Base-by-base conservation (phyloP, 2,797 vertebrate genomes). In the Philypnodon macrostomus region DNA sequence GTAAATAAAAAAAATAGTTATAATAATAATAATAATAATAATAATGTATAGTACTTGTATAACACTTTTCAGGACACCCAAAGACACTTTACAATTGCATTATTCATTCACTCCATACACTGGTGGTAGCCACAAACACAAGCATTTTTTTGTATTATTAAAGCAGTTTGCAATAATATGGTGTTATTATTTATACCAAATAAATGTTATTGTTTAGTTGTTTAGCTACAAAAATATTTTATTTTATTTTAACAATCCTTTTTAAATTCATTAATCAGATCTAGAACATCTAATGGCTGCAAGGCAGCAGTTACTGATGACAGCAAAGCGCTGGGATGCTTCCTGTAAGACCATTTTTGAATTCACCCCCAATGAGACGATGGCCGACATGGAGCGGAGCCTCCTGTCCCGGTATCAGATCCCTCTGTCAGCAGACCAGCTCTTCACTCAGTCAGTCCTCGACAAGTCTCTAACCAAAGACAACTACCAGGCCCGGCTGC, bases 401-500 rank as follows among this genome's bases (percentile, higher is more conserved):
- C 93, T 98, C 70, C 91, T 98, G 59, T 88, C 85, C 70, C 94
- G 96, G 85, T 99, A 98, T 89, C 97, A 98, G 88, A 98, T 99
- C 85, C 97, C 97, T 61, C 89, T 98, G 21, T 98, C 96, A 45
- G 95, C 96, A 34, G 96, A 98, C 87, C 95, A 98, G 90, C 93
- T 98, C n/a, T 98, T 99, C 85, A 98, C 96, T 42, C 96, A 98
- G 86, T 98, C 96, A 5, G 97, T 98, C 57, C 89, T 99, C 89
- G 96, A 98, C 89, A 97, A 96, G 85, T 92, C 91, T 58, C 81
- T 99, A 82, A 98, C 94, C 81, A 93, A 92, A 89, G 90, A 89
- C 66, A 98, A 98, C 87, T 99, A 99, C 78, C 95, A 96, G 89
- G 90, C 96, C 46, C 92, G 96, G 44, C 87, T 99, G 51, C 97